Conservation (phyloP, 1,140 invertebrate genomes). For the Ips nitidus region DNA sequence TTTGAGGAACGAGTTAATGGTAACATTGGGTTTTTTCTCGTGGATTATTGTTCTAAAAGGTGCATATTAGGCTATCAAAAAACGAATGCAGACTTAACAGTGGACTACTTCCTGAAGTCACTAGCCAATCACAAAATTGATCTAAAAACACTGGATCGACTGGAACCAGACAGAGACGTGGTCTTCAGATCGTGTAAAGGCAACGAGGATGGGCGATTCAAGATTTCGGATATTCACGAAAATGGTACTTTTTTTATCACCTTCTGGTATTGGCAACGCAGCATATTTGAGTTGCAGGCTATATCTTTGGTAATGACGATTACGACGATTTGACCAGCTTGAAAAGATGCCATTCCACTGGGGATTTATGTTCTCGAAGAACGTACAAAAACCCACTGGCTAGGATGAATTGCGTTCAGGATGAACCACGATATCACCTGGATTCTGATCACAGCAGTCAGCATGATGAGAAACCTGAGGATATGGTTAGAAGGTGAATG, state of each 20-base stretch:
- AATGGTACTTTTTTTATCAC: slow-evolving; percentile 41
- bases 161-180: slow-evolving; percentile 44
- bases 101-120: slow-evolving; percentile 60
- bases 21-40: background rate
- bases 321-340: slow-evolving; percentile 49
- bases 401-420: slow-evolving; percentile 43
- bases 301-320: slow-evolving; percentile 52
- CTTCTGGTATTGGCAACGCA: background rate
- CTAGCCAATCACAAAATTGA: slow-evolving; percentile 53
- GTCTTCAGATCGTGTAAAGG: slow-evolving; percentile 48
- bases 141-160: slow-evolving; percentile 45
- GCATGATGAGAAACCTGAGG: slow-evolving; percentile 56
- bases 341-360: slow-evolving; percentile 56
- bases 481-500: slow-evolving; percentile 43
- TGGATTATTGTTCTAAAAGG: background rate
- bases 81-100: slow-evolving; percentile 56
- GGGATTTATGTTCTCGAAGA: slow-evolving; percentile 53
- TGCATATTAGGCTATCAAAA: slow-evolving; percentile 44
- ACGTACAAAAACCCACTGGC: slow-evolving; percentile 43
- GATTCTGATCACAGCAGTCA: slow-evolving; percentile 57
- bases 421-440: slow-evolving; percentile 54
- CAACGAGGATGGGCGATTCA: slow-evolving; percentile 57
- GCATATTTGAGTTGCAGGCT: slow-evolving; percentile 40
- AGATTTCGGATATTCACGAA: slow-evolving; percentile 59
- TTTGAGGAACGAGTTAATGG: slow-evolving; percentile 26